Base-by-base conservation (phyloP, 2,797 vertebrate species). In the Lepus townsendii region DNA sequence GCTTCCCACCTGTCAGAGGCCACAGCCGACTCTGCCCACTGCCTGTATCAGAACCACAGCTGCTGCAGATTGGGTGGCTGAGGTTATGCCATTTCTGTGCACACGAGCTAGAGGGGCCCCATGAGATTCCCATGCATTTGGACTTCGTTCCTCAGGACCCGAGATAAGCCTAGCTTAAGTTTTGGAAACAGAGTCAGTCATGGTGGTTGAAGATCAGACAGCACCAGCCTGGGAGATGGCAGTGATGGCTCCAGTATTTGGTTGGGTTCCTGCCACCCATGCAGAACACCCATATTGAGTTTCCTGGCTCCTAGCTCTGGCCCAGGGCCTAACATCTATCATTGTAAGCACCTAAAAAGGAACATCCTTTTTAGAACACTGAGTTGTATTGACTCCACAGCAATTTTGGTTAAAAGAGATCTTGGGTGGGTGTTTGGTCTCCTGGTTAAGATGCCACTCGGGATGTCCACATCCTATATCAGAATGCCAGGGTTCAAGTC, bases 1-100 rank as follows among this genome's bases (percentile, higher is more conserved):
- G 87, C 80, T 73, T 95, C 95, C 89, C 79, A 89, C 88, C 95
- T 93, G 88, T 93, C 96, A 93, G 95, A 82, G 71, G 91, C 86
- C 62, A 84, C 35, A 20, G 76, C 68, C 88, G 75, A 90, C 90
- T 66, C 91, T 84, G 78, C 68, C 85, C 19, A 7, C 73, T 0
- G n/a, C 83, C 80, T 69, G 1, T 5, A 42, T 72, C 82, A 22
- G 77, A 82, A 35, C 54, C 83, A 62, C 3, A 1, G 91, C 80
- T 22, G 52, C 14, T 68, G 54, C 26, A 62, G 65, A 54, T n/a
- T 88, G 0, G 7, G 30, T 3, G 26, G 20, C 17, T 5, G 7
- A 54, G 57, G 50, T 57, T 78, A 50, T 0, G 5, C 35, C 42
- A 69, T 27, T 78, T 79, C 42, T 54, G 14, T 30, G n/a, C 1